Base-by-base conservation (phyloP, 2,113 vertebrate genomes). In the Aspiorhynchus laticeps region DNA sequence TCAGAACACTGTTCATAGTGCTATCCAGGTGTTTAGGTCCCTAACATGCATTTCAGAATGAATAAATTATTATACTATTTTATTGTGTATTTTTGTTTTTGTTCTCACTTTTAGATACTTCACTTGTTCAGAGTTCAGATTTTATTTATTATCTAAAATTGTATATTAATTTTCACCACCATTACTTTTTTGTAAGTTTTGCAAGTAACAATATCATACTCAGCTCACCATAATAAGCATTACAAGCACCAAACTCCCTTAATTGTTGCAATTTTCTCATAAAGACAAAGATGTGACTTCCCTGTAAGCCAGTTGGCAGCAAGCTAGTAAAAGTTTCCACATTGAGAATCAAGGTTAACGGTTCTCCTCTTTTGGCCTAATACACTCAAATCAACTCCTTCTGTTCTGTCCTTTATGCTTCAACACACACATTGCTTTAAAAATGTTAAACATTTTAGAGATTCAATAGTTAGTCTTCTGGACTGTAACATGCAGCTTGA, bases 341-440 rank as follows among this genome's bases (percentile, higher is more conserved):
- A 80, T 3, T 46, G n/a, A 46, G 2, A 36, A 61, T 65, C 79
- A 81, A 43, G 79, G 59, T 26, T 81, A 81, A 63, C 26, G 1
- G 17, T 78, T 51, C 46, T 28, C 38, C 56, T 63, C 59, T 65
- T 65, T 28, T 43, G 73, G n/a, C n/a, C 73, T 46, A 75, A 75
- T 75, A 75, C 73, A 43, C 73, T 46, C 24, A 75, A 14, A 75
- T 28, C 12, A 46, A 46, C 24, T 46, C 36, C 36, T 74, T 41
- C 6, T 46, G 73, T 75, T 74, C 71, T 43, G 71, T 43, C 71
- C 71, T 75, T 74, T 74, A 74, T 41, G 71, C 71, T 74, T 41
- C 71, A 38, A 11, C 69, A 74, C 71, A n/a, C n/a, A 74, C 71
- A 74, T 12, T 41, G 36, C 19, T 36, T 74, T 41, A 24, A 59